A percentile compares a stretch with the other conserved stretches of the same genome.
Evolutionary conservation across 2,888 invertebrate species (phyloP).

Genomic region (Neria commutata): DNA sequence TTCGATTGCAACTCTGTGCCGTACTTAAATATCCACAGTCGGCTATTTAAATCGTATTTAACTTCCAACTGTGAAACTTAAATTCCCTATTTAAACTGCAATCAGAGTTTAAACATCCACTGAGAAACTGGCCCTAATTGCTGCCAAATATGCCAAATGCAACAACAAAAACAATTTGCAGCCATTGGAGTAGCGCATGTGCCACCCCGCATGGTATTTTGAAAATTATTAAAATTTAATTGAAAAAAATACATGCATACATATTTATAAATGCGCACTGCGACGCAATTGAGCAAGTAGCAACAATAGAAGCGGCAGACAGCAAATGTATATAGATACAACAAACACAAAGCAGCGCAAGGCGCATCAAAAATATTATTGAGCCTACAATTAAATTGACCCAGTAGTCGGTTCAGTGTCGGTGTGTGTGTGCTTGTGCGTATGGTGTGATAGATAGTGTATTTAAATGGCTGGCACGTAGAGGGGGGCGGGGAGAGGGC

Average conservation of each 20-base stretch:
- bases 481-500: constrained; percentile 15
- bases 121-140: too few species aligned
- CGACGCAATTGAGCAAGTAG: too few species aligned
- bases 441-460: too few species aligned
- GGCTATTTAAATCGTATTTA: too few species aligned
- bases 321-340: background rate
- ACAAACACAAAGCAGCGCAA: constrained; percentile 6
- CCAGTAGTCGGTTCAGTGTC: constrained; percentile 18
- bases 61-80: too few species aligned
- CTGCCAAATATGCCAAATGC: background rate
- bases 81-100: too few species aligned
- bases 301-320: too few species aligned
- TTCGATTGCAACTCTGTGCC: too few species aligned
- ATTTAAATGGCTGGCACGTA: constrained; percentile 7
- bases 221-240: too few species aligned
- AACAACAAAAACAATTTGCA: constrained; percentile 19
- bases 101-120: too few species aligned
- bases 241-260: constrained; percentile 29
- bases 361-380: constrained; percentile 40
- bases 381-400: constrained; percentile 50
- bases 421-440: constrained; percentile 28
- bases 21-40: too few species aligned
- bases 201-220: too few species aligned
- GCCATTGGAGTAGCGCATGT: constrained; percentile 32
- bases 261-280: constrained; percentile 35